Base-by-base conservation (phyloP, 2,113 vertebrate genomes). In the Cichladusa arquata region DNA sequence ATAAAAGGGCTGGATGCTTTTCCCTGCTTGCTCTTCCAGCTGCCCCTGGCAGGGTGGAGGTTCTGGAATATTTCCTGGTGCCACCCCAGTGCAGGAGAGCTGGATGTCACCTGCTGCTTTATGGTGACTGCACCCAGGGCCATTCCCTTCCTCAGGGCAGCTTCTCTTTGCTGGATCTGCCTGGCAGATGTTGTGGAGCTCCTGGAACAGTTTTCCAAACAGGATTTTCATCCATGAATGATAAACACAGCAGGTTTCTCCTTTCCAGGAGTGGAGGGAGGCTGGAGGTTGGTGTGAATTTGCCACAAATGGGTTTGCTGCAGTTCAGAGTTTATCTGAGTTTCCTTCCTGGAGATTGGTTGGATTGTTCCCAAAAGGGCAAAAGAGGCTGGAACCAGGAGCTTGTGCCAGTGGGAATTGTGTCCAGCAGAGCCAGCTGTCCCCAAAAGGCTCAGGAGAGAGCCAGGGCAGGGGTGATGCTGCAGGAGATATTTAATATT, bases 161-260 rank as follows among this genome's bases (percentile, higher is more conserved):
- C 44, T 80, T 67, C 33, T 9, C 11, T 33, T 2, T 0, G 24
- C 16, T 65, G 58, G 18, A 33, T 44, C 81, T 1, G 5, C 65
- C 45, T 51, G 44, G 1, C 36, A 8, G 25, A 31, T 7, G 3
- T 20, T 4, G 0, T 19, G 64, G 12, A 67, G 54, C 77, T 83
- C 60, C 22, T 3, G 4, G 5, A 3, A n/a, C 60, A 67, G 24
- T 3, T 44, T 74, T 66, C 57, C 61, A 51, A 61, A 6, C 38
- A 23, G 7, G 34, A 5, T 38, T 64, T 69, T 62, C 17, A 24
- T 14, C 42, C 0, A 0, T 14, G n/a, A 12, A 12, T 10, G 36
- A 23, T 13, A 3, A 64, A 73, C 13, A 6, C 31, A 20, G 44
- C 38, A 11, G 11, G 3, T 36, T 57, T 45, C 16, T 50, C 36